Evolutionary conservation across 1,140 invertebrate species (phyloP).

Genomic region (Lineus longissimus): DNA sequence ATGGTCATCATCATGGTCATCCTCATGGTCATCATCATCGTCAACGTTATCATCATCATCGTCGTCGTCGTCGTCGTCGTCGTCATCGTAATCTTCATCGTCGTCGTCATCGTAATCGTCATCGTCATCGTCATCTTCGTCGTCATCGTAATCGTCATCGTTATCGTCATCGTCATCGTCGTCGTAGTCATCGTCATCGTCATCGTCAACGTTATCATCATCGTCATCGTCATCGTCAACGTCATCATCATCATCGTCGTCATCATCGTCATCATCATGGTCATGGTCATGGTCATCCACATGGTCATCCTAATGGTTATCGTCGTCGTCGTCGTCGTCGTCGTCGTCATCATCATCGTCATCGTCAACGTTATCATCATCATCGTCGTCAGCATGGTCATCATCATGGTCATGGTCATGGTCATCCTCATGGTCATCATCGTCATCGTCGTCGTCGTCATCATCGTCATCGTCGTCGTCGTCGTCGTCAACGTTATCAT

Average conservation of each 20-base stretch:
- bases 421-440: constrained; percentile 1
- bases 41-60: background rate
- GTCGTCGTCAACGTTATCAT: constrained; percentile 8
- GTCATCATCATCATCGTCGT: constrained; percentile 14
- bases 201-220: constrained; percentile 13
- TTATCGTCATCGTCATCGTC: too few relatives aligned
- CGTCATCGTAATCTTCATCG: too few relatives aligned
- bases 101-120: too few relatives aligned
- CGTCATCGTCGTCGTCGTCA: constrained; percentile 12
- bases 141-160: too few relatives aligned
- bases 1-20: background rate
- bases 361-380: background rate
- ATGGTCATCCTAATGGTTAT: too few relatives aligned
- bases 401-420: too few relatives aligned
- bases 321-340: too few relatives aligned
- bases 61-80: background rate
- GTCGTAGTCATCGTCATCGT: too few relatives aligned
- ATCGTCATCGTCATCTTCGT: too few relatives aligned
- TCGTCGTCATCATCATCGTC: constrained; percentile 10
- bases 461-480: constrained; percentile 12
- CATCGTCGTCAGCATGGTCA: too few relatives aligned
- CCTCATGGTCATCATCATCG: background rate
- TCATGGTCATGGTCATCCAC: too few relatives aligned
- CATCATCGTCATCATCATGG: constrained; percentile 14
- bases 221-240: constrained; percentile 3